phyloP scores from a whole-genome alignment of 2,113 vertebrate species.

The Dipodomys spectabilis region DNA sequence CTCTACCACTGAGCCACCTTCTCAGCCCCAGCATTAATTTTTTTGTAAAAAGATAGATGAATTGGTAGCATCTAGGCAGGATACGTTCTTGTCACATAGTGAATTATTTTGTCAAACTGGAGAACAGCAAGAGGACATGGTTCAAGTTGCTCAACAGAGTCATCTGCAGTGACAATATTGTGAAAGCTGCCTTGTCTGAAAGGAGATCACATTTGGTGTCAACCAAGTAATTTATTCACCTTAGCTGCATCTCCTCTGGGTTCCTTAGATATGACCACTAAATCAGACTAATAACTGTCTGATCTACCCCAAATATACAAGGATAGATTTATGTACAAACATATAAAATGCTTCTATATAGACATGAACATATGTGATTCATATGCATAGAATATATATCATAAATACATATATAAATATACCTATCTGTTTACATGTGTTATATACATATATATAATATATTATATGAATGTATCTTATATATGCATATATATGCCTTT shows the following conservation, averaged over 20 bases:
- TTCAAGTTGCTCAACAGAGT: not conserved
- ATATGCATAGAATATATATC: not conserved
- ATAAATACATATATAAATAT: too few species aligned
- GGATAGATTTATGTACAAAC: not conserved
- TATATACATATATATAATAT: too few species aligned
- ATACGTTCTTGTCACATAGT: not conserved
- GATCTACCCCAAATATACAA: conserved; percentile 5
- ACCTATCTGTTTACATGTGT: too few species aligned
- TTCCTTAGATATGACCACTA: not conserved
- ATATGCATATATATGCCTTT: not conserved
- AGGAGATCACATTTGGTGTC: not conserved
- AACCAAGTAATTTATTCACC: conserved; percentile 12
- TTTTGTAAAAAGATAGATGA: conserved; percentile 6
- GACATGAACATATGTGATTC: not conserved
- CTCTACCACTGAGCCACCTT: too few species aligned
- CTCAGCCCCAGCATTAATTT: not conserved
- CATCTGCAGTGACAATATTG: not conserved
- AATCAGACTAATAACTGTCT: not conserved
- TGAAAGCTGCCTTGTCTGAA: not conserved
- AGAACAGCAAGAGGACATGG: not conserved
- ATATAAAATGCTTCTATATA: conserved; percentile 17
- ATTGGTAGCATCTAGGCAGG: not conserved
- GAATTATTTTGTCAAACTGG: conserved; percentile 12
- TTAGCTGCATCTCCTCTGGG: not conserved
- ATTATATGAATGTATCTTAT: not conserved